Evolutionary conservation across 2,113 vertebrate genomes (phyloP).

Genomic region (Sakesphorus luctuosus): DNA sequence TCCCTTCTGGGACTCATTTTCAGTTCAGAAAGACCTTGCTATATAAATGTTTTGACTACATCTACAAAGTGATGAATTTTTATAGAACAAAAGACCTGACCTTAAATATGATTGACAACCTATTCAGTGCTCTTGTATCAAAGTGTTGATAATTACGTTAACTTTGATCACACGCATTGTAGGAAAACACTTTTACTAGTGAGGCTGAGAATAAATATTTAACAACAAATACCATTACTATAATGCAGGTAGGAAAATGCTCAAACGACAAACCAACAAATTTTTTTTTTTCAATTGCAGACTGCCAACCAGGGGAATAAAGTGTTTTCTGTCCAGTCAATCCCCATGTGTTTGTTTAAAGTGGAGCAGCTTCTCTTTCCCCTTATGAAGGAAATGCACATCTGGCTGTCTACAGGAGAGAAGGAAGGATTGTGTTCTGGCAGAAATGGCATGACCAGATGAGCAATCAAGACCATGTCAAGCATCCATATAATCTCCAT

Average conservation of each 20-base stretch:
- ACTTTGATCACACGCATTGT: rapidly evolving
- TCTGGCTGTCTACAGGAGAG: background rate
- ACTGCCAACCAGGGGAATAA: background rate
- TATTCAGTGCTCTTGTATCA: background rate
- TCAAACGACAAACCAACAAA: background rate
- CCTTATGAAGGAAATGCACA: background rate
- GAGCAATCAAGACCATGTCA: background rate
- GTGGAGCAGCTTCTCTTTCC: background rate
- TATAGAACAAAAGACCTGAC: background rate
- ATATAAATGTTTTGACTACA: constrained; percentile 31
- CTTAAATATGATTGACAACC: background rate
- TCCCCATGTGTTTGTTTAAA: background rate
- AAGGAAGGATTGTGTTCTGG: background rate
- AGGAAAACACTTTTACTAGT: background rate
- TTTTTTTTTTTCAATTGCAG: background rate
- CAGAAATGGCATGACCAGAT: background rate
- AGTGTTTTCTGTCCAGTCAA: background rate
- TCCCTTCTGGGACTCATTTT: background rate
- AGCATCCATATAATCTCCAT: background rate
- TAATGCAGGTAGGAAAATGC: background rate
- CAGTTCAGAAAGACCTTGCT: constrained; percentile 8
- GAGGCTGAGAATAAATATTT: background rate
- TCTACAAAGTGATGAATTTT: background rate
- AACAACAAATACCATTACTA: background rate
- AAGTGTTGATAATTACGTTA: background rate